A percentile compares a stretch with the other conserved stretches of the same genome.
Conservation (phyloP, 1,140 invertebrate genomes). For the Parasteatoda tepidariorum region DNA sequence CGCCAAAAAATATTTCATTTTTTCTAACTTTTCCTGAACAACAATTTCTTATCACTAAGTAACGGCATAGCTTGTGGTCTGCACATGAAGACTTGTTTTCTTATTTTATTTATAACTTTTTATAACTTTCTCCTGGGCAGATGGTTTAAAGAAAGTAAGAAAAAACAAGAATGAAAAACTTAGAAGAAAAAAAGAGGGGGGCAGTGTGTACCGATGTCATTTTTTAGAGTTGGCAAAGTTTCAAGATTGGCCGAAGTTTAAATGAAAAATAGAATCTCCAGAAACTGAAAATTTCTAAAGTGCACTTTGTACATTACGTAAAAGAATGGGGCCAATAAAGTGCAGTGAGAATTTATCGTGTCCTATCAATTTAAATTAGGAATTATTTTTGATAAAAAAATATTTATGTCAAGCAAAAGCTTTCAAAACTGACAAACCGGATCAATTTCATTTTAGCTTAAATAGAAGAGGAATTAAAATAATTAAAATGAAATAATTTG, state of each 20-base stretch:
- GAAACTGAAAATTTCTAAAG: conserved; percentile 24
- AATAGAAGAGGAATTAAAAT: no score
- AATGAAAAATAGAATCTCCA: conserved; percentile 26
- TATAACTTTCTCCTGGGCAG: conserved; percentile 46
- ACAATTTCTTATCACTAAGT: conserved; percentile 58
- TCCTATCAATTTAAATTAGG: not conserved
- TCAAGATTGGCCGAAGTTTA: conserved; percentile 39
- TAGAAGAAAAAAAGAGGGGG: not conserved
- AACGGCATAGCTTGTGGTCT: conserved; percentile 50
- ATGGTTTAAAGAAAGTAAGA: not conserved
- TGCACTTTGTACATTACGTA: not conserved
- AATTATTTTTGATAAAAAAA: not conserved
- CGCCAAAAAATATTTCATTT: not conserved
- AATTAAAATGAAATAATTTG: no score
- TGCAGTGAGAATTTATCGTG: not conserved
- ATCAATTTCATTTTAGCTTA: no score
- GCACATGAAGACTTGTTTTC: conserved; percentile 15
- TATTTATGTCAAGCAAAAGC: not conserved
- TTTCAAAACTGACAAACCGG: no score
- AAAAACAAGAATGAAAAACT: conserved; percentile 9
- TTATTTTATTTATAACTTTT: conserved; percentile 50
- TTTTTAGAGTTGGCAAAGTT: conserved; percentile 56
- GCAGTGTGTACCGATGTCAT: conserved; percentile 22
- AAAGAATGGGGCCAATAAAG: conserved; percentile 14
- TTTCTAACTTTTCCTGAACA: conserved; percentile 40